A percentile compares a stretch with the other conserved stretches of the same genome.
These are phyloP conservation scores for Glossophaga mutica DNA, from an alignment of 2,797 vertebrate species.

Conservation along the genomic window DNA sequence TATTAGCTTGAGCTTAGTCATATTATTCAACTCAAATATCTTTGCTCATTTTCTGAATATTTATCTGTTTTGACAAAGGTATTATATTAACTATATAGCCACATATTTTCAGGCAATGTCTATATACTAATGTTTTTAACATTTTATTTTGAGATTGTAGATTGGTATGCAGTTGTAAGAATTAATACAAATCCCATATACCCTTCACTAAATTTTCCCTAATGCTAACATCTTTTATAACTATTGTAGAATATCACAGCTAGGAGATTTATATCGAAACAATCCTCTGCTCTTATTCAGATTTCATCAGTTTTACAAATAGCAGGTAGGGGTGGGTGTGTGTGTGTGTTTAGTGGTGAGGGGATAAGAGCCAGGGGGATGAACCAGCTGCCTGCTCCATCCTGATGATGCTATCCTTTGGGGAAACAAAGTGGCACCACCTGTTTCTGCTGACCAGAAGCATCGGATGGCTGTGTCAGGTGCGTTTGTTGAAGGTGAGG, in stretches of 20 bases:
- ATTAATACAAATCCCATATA: not conserved
- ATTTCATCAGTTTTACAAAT: not conserved
- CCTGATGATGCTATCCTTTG: too few species aligned
- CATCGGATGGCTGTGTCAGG: not conserved
- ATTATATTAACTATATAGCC: not conserved
- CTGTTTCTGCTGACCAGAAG: not conserved
- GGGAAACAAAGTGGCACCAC: not conserved
- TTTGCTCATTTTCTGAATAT: not conserved
- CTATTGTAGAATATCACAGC: not conserved
- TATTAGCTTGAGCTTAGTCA: not conserved
- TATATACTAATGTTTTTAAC: not conserved
- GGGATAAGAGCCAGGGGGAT: not conserved
- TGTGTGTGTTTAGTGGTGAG: not conserved
- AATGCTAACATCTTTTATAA: not conserved
- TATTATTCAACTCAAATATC: not conserved
- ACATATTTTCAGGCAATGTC: not conserved
- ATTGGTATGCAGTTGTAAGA: not conserved
- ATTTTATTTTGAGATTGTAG: not conserved
- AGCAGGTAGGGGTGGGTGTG: too few species aligned
- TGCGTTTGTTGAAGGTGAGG: too few species aligned
- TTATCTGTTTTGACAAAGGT: not conserved
- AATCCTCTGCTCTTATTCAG: not conserved
- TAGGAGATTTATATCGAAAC: not conserved
- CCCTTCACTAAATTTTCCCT: not conserved
- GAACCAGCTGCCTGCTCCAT: not conserved